Conservation (phyloP, 2,113 vertebrate genomes). For the Catharus bicknelli region DNA sequence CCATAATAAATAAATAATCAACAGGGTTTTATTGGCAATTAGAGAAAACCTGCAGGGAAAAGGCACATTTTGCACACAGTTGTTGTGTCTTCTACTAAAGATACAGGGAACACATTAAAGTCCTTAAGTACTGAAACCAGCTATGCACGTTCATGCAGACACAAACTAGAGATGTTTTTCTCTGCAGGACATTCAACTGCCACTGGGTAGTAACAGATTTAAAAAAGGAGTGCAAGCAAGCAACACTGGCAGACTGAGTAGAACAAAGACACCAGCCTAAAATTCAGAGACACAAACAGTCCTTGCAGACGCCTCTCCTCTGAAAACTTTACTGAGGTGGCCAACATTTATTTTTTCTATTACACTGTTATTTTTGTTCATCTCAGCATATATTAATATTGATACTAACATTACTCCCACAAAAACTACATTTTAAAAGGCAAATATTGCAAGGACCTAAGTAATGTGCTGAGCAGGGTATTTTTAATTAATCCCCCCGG, state of each 20-base stretch:
- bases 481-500: not conserved
- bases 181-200: not conserved
- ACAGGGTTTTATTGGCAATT: not conserved
- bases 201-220: not conserved
- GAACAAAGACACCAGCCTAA: not conserved
- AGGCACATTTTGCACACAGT: not conserved
- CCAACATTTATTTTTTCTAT: slow-evolving; percentile 51
- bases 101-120: not conserved
- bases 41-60: not conserved
- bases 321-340: slow-evolving; percentile 41
- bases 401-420: not conserved
- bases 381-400: slow-evolving; percentile 21
- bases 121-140: not conserved
- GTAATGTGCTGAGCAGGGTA: not conserved
- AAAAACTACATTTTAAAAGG: not conserved
- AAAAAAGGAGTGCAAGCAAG: not conserved
- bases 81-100: not conserved
- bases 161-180: not conserved
- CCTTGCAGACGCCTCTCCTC: not conserved
- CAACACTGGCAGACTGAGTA: not conserved
- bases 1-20: not conserved
- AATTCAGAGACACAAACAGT: not conserved
- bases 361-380: slow-evolving; percentile 43
- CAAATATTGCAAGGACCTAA: not conserved
- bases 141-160: not conserved